phyloP scores from a whole-genome alignment of 2,888 invertebrate genomes.

The Stratiomys singularior region DNA sequence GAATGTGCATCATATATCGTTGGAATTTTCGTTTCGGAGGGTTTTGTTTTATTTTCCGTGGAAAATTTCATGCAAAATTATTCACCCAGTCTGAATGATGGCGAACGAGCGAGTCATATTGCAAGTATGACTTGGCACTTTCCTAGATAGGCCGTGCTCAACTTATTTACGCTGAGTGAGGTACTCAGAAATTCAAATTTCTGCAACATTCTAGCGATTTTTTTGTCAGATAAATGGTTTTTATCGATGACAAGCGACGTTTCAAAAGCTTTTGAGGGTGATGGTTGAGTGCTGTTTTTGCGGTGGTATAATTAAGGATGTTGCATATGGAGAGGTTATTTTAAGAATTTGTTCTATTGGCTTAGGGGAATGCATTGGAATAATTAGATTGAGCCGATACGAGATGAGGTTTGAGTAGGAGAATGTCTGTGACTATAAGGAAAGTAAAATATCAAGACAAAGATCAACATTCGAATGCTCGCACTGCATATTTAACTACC shows the following conservation, averaged over 20 bases:
- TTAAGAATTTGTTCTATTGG: neutral
- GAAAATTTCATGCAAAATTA: slow-evolving; percentile 44
- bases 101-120: neutral
- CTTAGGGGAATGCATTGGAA: slow-evolving; percentile 10
- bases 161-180: neutral
- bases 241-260: neutral
- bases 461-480: no score
- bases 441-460: no score
- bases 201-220: slow-evolving; percentile 2
- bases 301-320: slow-evolving; percentile 37
- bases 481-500: no score
- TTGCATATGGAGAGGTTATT: slow-evolving; percentile 21
- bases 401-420: no score
- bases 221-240: neutral
- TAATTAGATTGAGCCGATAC: slow-evolving; percentile 27
- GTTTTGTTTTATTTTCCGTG: slow-evolving; percentile 1
- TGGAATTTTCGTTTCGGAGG: no score
- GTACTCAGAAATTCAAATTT: slow-evolving; percentile 43
- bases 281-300: slow-evolving; percentile 18
- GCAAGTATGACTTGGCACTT: slow-evolving; percentile 44
- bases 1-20: slow-evolving; percentile 21
- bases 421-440: no score
- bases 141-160: slow-evolving; percentile 17
- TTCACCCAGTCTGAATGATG: slow-evolving; percentile 33
- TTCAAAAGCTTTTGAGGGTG: neutral